phyloP scores from a whole-genome alignment of 2,888 invertebrate species.

The Taphrorychus bicolor region DNA sequence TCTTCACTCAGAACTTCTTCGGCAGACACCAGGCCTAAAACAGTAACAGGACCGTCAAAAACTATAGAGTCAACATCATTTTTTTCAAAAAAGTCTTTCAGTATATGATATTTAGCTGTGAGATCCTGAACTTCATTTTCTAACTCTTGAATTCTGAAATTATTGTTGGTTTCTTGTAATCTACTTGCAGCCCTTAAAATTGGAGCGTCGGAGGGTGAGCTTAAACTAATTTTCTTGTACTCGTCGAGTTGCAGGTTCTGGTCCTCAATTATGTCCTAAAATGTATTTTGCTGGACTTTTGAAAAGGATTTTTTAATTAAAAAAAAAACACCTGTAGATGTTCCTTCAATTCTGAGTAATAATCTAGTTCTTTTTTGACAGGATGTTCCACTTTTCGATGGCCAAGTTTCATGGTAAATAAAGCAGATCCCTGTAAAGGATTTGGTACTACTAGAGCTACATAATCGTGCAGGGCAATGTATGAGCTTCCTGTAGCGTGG shows the following conservation, averaged over 20 bases:
- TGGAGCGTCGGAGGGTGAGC: too few species aligned
- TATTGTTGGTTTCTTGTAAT: too few species aligned
- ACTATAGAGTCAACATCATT: slow-evolving; percentile 46
- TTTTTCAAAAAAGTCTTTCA: not conserved
- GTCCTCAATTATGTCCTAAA: not conserved
- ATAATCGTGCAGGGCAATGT: slow-evolving; percentile 49
- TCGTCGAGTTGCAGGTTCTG: not conserved
- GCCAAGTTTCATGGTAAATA: slow-evolving; percentile 52
- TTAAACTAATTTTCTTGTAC: not conserved
- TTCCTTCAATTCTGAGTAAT: slow-evolving; percentile 49
- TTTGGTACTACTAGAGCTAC: slow-evolving; percentile 53
- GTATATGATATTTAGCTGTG: not conserved
- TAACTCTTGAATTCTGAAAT: slow-evolving; percentile 27
- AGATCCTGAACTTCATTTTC: slow-evolving; percentile 15
- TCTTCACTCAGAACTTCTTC: slow-evolving; percentile 44
- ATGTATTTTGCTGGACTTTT: not conserved
- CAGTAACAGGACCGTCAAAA: slow-evolving; percentile 53
- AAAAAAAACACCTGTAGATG: slow-evolving; percentile 52
- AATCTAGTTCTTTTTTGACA: slow-evolving; percentile 49
- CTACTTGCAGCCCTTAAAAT: too few species aligned
- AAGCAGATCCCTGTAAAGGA: slow-evolving; percentile 42
- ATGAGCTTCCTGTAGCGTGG: slow-evolving; percentile 51
- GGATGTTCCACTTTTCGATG: slow-evolving; percentile 52
- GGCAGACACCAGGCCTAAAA: slow-evolving; percentile 36
- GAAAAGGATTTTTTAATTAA: not conserved